phyloP scores from a whole-genome alignment of 92 coral and sea anemone genomes.

The Pocillopora meandrina region DNA sequence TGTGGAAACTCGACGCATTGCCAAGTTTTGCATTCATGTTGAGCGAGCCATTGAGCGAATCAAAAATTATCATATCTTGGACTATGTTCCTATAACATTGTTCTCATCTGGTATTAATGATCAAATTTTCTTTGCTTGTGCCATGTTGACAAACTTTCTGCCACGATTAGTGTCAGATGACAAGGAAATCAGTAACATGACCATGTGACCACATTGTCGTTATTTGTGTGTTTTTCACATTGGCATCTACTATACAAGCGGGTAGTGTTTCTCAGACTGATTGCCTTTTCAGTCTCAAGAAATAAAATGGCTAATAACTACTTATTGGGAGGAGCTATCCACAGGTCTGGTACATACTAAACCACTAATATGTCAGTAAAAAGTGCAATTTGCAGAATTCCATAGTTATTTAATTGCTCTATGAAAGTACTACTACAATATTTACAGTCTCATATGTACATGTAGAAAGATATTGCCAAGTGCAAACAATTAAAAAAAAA shows the following conservation, averaged over 20 bases:
- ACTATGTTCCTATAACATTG: constrained; percentile 52
- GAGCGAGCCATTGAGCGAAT: constrained; percentile 53
- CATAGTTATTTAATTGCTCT: constrained; percentile 32
- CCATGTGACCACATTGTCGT: constrained; percentile 22
- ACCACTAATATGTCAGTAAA: constrained; percentile 27
- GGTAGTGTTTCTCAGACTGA: constrained; percentile 46
- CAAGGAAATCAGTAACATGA: constrained; percentile 27
- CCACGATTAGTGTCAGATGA: constrained; percentile 56
- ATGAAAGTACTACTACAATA: constrained; percentile 18
- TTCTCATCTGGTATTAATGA: constrained; percentile 47
- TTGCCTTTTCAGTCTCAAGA: constrained; percentile 32
- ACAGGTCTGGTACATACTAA: constrained; percentile 37
- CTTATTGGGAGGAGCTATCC: constrained; percentile 23
- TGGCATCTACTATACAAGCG: constrained; percentile 40
- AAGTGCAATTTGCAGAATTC: constrained; percentile 35
- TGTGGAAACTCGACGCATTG: constrained; percentile 49
- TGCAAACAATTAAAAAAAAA: constrained; percentile 20
- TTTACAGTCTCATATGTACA: constrained; percentile 39
- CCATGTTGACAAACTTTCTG: constrained; percentile 56
- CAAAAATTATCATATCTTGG: constrained; percentile 55
- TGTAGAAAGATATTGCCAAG: constrained; percentile 14
- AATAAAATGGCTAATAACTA: constrained; percentile 31
- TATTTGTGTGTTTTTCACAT: constrained; percentile 27
- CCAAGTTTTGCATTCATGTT: constrained; percentile 54
- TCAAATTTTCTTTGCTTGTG: constrained; percentile 60